Evolutionary conservation across 2,797 vertebrate genomes (phyloP).

Genomic region (Champsocephalus esox): DNA sequence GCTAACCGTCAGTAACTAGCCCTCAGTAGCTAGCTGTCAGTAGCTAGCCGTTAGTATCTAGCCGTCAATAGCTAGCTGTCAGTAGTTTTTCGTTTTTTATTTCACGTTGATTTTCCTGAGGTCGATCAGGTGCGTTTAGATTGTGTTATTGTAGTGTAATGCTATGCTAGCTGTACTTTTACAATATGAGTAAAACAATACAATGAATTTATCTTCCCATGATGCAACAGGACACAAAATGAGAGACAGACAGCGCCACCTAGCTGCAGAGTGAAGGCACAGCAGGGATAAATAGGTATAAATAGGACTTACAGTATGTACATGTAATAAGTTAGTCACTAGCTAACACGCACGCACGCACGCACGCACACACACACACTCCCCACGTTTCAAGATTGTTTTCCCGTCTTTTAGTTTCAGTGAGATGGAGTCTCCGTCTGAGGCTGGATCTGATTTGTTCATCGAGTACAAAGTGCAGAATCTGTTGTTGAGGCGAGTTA

Average conservation of each 20-base stretch:
- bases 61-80: no score
- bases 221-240: slow-evolving; percentile 32
- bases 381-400: slow-evolving; percentile 42
- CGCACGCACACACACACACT: slow-evolving; percentile 5
- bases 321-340: slow-evolving; percentile 84
- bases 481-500: no score
- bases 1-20: no score
- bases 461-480: neutral
- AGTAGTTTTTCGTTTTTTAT: no score
- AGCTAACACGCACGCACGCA: slow-evolving; percentile 18
- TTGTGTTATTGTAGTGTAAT: no score
- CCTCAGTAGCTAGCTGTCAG: no score
- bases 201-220: slow-evolving; percentile 38
- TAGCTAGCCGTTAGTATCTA: no score
- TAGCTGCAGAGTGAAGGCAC: slow-evolving; percentile 83
- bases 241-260: slow-evolving; percentile 53
- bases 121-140: no score
- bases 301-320: slow-evolving; percentile 83
- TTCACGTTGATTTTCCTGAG: no score
- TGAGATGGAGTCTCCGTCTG: no score
- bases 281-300: slow-evolving; percentile 81
- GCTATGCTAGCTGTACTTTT: no score
- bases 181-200: slow-evolving; percentile 5
- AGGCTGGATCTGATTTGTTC: no score
- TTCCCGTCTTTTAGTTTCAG: slow-evolving; percentile 19